Base-by-base conservation (phyloP, 2,113 vertebrate genomes). In the Entomyzon cyanotis region DNA sequence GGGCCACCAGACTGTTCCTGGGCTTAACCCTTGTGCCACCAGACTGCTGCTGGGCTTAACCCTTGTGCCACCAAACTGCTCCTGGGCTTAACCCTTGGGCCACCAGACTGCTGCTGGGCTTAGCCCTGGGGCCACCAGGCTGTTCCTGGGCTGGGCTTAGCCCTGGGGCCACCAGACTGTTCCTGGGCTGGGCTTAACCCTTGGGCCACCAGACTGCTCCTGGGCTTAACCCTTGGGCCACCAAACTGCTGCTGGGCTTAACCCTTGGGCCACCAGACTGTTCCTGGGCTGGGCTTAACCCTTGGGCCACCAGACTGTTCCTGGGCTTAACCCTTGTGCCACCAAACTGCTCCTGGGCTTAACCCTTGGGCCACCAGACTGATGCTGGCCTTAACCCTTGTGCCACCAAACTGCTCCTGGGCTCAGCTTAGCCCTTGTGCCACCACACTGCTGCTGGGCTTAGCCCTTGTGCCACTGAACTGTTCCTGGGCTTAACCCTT, bases 301-400 rank as follows among this genome's bases (percentile, higher is more conserved):
- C 74, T 24, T 22, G 47, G 28, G 49, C 37, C 15, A 3, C 67
- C 1, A 2, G 2, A 0, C 39, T 60, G 64, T 50, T 31, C 12
- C 52, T 30, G 46, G 25, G 78, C 27, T 68, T 68, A 68, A 68
- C 65, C 65, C 55, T 42, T 19, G n/a, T n/a, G 35, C n/a, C 15
- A 3, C 67, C 1, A 39, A 12, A 39, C 39, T 39, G 2, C 17
- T 5, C 59, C 67, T 13, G 16, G 64, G 44, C 65, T 68, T 68
- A 68, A 68, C 65, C 65, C 59, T 47, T 19, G n/a, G n/a, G 35
- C n/a, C 12, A 6, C 56, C 2, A 39, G 37, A 39, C 39, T 39
- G 2, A 59, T 33, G 25, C 69, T 10, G 8, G 8, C 18, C 68
- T 67, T 82, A 89, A 82, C 77, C 87, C 74, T 25, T 22, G 47